Conservation (phyloP, 2,888 invertebrate species). For the Habrosyne pyritoides region DNA sequence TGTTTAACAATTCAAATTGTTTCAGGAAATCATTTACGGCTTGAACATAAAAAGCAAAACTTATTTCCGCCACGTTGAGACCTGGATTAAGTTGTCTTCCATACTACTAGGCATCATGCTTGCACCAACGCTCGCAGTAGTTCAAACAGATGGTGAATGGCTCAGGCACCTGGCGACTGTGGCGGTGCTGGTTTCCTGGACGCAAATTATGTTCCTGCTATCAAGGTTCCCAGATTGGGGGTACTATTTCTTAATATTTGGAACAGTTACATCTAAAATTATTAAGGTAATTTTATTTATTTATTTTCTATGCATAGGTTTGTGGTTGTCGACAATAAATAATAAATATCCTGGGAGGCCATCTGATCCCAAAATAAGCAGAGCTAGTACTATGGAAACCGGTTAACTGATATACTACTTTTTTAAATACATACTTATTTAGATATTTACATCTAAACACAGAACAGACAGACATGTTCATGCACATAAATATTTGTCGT, state of each 20-base stretch:
- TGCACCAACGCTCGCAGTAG: constrained; percentile 1
- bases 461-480: too few relatives aligned
- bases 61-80: constrained; percentile 60
- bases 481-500: too few relatives aligned
- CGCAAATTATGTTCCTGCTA: constrained; percentile 63
- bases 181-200: constrained; percentile 64
- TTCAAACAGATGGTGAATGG: constrained; percentile 10
- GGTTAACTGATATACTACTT: too few relatives aligned
- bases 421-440: too few relatives aligned
- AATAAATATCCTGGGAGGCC: too few relatives aligned
- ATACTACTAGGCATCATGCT: constrained; percentile 14
- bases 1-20: too few relatives aligned
- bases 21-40: constrained; percentile 35
- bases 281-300: constrained; percentile 45
- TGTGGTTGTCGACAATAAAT: too few relatives aligned
- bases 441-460: too few relatives aligned
- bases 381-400: too few relatives aligned
- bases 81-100: constrained; percentile 57
- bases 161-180: constrained; percentile 19
- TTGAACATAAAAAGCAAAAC: constrained; percentile 49
- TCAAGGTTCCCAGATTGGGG: constrained; percentile 66
- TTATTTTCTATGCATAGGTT: too few relatives aligned
- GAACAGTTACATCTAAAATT: constrained; percentile 61
- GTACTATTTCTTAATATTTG: constrained; percentile 71
- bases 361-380: too few relatives aligned